These are phyloP conservation scores for Sphaeridia pumilis DNA, from an alignment of 2,888 invertebrate species.

Conservation along the genomic window DNA sequence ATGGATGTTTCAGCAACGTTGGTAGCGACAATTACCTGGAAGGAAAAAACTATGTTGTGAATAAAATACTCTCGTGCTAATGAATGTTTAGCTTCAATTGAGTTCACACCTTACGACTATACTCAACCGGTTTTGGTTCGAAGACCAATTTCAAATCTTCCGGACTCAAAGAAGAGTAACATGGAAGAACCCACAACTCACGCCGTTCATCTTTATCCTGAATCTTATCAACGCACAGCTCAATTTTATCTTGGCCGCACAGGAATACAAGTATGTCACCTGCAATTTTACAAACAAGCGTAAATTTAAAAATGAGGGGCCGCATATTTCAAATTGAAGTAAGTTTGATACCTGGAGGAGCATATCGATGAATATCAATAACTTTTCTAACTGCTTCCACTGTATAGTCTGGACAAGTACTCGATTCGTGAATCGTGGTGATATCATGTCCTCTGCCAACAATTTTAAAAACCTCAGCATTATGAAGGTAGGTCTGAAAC, in stretches of 20 bases:
- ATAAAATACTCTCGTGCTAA: too few relatives aligned
- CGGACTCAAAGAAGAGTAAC: slow-evolving; percentile 91
- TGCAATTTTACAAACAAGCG: too few relatives aligned
- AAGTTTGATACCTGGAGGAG: slow-evolving; percentile 58
- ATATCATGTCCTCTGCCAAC: too few relatives aligned
- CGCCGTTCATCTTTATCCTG: slow-evolving; percentile 97
- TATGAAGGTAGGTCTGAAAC: slow-evolving; percentile 96
- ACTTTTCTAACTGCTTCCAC: slow-evolving; percentile 95
- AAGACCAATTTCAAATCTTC: slow-evolving; percentile 99
- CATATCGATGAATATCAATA: slow-evolving; percentile 96
- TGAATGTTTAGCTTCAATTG: too few relatives aligned
- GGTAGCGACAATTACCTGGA: slow-evolving; percentile 14
- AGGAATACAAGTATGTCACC: slow-evolving; percentile 83
- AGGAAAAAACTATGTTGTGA: not conserved
- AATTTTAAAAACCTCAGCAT: slow-evolving; percentile 95
- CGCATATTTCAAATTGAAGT: not conserved
- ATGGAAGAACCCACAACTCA: slow-evolving; percentile 90
- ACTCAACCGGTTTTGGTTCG: slow-evolving; percentile 94
- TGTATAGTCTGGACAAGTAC: slow-evolving; percentile 94
- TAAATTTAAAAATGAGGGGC: not conserved
- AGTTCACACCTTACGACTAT: slow-evolving; percentile 58
- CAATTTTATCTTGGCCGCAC: slow-evolving; percentile 96
- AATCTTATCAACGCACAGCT: slow-evolving; percentile 93
- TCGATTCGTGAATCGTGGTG: slow-evolving; percentile 94
- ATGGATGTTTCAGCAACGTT: slow-evolving; percentile 17